These are phyloP conservation scores for Papilio dardanus DNA, from an alignment of 1,140 invertebrate species.

Conservation along the genomic window DNA sequence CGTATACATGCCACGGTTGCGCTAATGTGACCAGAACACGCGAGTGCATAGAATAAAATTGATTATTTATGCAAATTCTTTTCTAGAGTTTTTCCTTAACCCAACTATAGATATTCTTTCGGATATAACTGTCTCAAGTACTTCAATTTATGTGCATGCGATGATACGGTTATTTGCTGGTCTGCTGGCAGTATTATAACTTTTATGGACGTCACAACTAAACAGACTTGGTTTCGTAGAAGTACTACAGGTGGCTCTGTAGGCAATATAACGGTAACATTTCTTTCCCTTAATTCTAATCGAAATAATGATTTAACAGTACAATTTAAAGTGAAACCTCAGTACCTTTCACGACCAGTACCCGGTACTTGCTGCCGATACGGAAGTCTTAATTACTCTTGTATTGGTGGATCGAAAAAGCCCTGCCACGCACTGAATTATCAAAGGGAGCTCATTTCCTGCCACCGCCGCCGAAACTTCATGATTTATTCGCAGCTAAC, in stretches of 20 bases:
- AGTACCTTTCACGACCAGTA: too few relatives aligned
- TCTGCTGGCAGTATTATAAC: conserved; percentile 91
- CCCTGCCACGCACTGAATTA: too few relatives aligned
- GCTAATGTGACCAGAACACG: too few relatives aligned
- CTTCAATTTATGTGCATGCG: conserved; percentile 90
- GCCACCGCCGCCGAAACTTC: not conserved
- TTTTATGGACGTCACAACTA: conserved; percentile 87
- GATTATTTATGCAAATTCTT: not conserved
- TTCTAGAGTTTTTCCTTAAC: conserved; percentile 47
- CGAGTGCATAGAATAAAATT: not conserved
- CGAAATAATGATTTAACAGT: not conserved
- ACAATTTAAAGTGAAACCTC: too few relatives aligned
- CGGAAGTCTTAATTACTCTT: too few relatives aligned
- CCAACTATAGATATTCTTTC: conserved; percentile 87
- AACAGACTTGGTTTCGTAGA: conserved; percentile 86
- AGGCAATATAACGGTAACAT: conserved; percentile 88
- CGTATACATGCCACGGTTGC: too few relatives aligned
- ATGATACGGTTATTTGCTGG: conserved; percentile 89
- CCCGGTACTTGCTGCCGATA: too few relatives aligned
- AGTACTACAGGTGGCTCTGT: conserved; percentile 89
- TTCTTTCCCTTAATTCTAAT: conserved; percentile 6
- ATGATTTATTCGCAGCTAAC: not conserved
- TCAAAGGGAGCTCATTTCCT: too few relatives aligned
- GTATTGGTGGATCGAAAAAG: too few relatives aligned
- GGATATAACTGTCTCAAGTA: conserved; percentile 93